Base-by-base conservation (phyloP, 2,888 invertebrate species). In the Eupithecia subumbrata region DNA sequence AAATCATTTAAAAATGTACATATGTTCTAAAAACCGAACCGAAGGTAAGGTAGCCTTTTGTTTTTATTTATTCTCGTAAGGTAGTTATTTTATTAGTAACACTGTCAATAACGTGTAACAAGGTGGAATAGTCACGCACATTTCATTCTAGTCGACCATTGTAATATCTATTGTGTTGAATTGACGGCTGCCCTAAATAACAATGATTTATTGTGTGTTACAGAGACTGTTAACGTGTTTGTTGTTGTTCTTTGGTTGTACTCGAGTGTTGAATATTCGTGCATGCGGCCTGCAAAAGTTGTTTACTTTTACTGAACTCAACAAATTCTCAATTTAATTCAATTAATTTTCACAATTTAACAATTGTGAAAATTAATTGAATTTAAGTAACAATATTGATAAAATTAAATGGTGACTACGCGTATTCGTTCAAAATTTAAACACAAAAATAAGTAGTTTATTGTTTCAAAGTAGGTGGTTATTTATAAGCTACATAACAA, bases 151-250 rank as follows among this genome's bases (percentile, higher is more conserved):
- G 82, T 80, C 83, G 79, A 70, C 78, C 70, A 78, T 85, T 84
- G 82, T 84, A 77, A 70, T 78, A 76, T 74, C 77, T 79, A 85
- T 86, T 86, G 85, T 87, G 77, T 80, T 81, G 71, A 77, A 75
- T 82, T 81, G 86, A 86, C 86, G 73, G 82, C 80, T 87, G 88
- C 74, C 83, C 88, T 87, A 83, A 86, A 88, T 88, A 87, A 80
- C 72, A 82, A 78, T 86, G 84, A 86, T 85, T 81, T 74, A 77
- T 84, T 63, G 48, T 67, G 67, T 52, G 60, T 71, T 71, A 45
- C 48, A 37, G 37, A 37, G 56, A 22, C 34, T 52, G 64, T 71
- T 71, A 25, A 37, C 18, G 30, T 2, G 64, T 34, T 34, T 64
- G 34, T 60, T 60, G 25, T 60, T 60, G 60, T 60, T 60, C 25